Percentiles rank a stretch among this genome's conserved stretches.
phyloP scores from a whole-genome alignment of 1,140 invertebrate species.

The Drosophila seguyi region DNA sequence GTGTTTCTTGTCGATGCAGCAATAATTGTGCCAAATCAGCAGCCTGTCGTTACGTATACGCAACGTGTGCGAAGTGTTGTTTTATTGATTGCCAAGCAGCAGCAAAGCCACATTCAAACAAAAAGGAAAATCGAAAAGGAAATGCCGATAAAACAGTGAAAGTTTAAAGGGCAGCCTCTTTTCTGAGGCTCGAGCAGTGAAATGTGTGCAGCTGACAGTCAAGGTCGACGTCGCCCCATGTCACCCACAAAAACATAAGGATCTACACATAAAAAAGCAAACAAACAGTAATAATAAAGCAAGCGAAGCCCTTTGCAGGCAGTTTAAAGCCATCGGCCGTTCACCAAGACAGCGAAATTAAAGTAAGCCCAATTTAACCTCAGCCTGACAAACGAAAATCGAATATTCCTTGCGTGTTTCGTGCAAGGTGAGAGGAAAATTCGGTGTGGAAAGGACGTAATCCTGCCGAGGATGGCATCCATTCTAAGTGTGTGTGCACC shows the following conservation, averaged over 20 bases:
- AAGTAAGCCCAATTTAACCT: slow-evolving; percentile 60
- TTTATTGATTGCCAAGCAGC: slow-evolving; percentile 70
- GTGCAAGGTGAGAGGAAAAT: slow-evolving; percentile 4
- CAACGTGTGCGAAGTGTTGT: slow-evolving; percentile 54
- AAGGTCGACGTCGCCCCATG: slow-evolving; percentile 69
- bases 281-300: slow-evolving; percentile 27
- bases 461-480: slow-evolving; percentile 22
- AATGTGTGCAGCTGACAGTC: slow-evolving; percentile 59
- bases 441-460: slow-evolving; percentile 19
- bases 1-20: slow-evolving; percentile 14
- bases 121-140: slow-evolving; percentile 13
- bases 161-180: slow-evolving; percentile 24
- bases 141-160: slow-evolving; percentile 41
- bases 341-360: slow-evolving; percentile 48
- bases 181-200: slow-evolving; percentile 28
- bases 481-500: slow-evolving; percentile 26
- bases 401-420: slow-evolving; percentile 39
- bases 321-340: slow-evolving; percentile 21
- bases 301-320: slow-evolving; percentile 23
- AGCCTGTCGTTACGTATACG: slow-evolving; percentile 65
- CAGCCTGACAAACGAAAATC: slow-evolving; percentile 25
- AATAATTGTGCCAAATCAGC: slow-evolving; percentile 48
- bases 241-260: slow-evolving; percentile 66
- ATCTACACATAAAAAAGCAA: slow-evolving; percentile 16
- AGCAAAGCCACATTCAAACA: slow-evolving; percentile 15